Evolutionary conservation across 2,888 invertebrate genomes (phyloP), one percentile per base, ranked within the genome.

Genomic region (Ichneumon xanthorius): DNA sequence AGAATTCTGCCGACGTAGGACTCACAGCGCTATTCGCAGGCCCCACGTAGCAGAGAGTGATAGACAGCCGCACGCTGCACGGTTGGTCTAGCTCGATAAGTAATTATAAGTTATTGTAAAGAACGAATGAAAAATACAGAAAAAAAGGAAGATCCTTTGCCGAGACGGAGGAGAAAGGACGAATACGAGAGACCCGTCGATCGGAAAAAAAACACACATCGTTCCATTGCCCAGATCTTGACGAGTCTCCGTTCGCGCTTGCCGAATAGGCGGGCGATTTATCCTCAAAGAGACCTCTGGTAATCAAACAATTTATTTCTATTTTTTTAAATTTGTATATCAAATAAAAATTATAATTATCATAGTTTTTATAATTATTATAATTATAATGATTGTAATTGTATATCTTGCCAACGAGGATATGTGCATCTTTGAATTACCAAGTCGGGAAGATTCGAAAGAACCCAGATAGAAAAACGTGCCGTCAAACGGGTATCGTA

Each of bases 11-110:
- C 50, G 93, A 94, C 48, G 91, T 91, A 33, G 93, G 93, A 37
- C 87, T 94, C n/a, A 88, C 92, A n/a, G 91, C 92, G 78, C 83
- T 94, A 0, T 94, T 94, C 48, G 93, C 93, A n/a, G 93, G 92
- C 58, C 90, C 93, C 77, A 93, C 94, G 93, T 94, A 94, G 93
- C 94, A 93, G 70, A 87, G 80, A 86, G 88, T 90, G 70, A 85
- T 88, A 67, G 88, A 89, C 82, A 88, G 81, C 80, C 88, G 87
- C 79, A 87, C 88, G 81, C 78, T 91, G 82, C 86, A 89, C 87
- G 89, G 88, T 82, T 93, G 92, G 91, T 91, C 89, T 78, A 88
- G 86, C 80, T 91, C 91, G 77, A 91, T 92, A 85, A 89, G 85
- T 86, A 88, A 89, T 82, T 91, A 91, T 90, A 92, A 91, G 76